Evolutionary conservation across 2,113 vertebrate genomes (phyloP).

Genomic region (Hippopotamus amphibius): DNA sequence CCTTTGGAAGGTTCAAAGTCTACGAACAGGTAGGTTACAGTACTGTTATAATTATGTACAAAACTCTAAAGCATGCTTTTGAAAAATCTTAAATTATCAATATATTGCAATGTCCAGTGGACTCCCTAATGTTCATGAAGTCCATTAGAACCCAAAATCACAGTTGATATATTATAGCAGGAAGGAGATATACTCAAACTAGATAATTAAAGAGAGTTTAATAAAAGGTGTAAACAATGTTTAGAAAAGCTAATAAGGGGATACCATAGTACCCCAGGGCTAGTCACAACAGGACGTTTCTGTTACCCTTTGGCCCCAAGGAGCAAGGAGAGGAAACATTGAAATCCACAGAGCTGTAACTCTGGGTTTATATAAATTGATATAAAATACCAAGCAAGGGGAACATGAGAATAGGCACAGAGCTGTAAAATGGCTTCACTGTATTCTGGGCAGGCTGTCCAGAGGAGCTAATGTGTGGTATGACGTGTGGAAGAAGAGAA

Average conservation of each 20-base stretch:
- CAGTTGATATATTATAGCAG: background rate
- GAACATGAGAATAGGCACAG: background rate
- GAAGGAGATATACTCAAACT: background rate
- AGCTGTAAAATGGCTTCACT: background rate
- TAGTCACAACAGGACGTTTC: background rate
- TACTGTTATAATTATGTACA: background rate
- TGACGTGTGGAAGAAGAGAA: background rate
- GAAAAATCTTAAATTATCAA: constrained; percentile 38
- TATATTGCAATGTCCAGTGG: background rate
- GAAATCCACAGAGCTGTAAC: background rate
- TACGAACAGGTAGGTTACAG: constrained; percentile 89
- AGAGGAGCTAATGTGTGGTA: background rate
- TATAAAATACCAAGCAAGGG: background rate
- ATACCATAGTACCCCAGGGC: background rate
- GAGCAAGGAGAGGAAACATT: background rate
- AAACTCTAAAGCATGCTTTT: background rate
- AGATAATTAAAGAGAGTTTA: background rate
- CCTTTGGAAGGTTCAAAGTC: constrained; percentile 91
- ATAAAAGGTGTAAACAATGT: background rate
- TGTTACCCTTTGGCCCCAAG: background rate
- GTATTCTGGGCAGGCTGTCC: background rate
- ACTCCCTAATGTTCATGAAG: background rate
- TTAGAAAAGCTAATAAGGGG: background rate
- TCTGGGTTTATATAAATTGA: background rate
- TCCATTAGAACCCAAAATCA: constrained; percentile 16